Evolutionary conservation across 2,797 vertebrate species (phyloP).

Genomic region (Brachyrhaphis roseni): DNA sequence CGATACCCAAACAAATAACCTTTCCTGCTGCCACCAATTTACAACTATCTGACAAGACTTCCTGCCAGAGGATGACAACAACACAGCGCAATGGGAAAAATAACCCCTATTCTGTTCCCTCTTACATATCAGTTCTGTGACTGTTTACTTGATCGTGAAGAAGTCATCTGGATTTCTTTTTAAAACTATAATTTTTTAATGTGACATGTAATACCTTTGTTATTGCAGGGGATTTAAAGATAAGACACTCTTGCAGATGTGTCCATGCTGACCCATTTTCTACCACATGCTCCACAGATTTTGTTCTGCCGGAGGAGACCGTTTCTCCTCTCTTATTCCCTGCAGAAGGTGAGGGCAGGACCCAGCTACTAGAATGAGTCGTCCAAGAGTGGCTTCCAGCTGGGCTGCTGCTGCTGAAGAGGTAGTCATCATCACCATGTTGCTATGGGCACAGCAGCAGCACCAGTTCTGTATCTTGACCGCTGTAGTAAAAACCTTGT

Average conservation of each 20-base stretch:
- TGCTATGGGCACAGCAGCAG: conserved; percentile 58
- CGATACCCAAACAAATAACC: conserved; percentile 72
- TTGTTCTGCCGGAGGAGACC: conserved; percentile 51
- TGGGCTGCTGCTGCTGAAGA: conserved; percentile 59
- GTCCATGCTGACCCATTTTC: conserved; percentile 77
- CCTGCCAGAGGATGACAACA: conserved; percentile 55
- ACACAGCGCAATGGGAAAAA: conserved; percentile 43
- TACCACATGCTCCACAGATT: conserved; percentile 48
- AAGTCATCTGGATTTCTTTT: conserved; percentile 13
- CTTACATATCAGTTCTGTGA: conserved; percentile 36
- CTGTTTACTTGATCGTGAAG: conserved; percentile 23
- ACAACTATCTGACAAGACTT: conserved; percentile 55
- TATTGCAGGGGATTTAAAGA: conserved; percentile 49
- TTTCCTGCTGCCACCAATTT: conserved; percentile 65
- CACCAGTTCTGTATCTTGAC: conserved; percentile 56
- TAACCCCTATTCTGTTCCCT: conserved; percentile 33
- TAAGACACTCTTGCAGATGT: conserved; percentile 66
- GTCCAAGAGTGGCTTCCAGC: conserved; percentile 61
- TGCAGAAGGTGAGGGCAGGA: conserved; percentile 56
- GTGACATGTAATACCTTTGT: conserved; percentile 26
- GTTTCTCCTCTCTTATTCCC: conserved; percentile 36
- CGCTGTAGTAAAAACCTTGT: conserved; percentile 51
- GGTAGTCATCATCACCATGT: conserved; percentile 51
- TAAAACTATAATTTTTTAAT: conserved; percentile 25
- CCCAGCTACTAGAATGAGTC: conserved; percentile 46